Percentiles rank a stretch among this genome's conserved stretches.
These are phyloP conservation scores for Sapayoa aenigma DNA, from an alignment of 2,113 vertebrate genomes.

Conservation along the genomic window DNA sequence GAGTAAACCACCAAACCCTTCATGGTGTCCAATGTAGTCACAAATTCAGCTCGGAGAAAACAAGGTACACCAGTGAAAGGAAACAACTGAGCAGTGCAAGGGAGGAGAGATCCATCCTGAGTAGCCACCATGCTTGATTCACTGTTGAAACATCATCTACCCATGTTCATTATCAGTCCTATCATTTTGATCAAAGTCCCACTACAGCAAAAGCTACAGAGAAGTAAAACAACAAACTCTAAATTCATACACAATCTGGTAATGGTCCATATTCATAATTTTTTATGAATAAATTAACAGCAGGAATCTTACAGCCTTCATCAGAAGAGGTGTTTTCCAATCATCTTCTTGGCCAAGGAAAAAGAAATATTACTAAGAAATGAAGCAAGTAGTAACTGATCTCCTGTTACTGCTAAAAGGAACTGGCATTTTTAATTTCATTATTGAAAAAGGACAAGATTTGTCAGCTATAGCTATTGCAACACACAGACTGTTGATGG, in stretches of 20 bases:
- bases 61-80: not conserved
- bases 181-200: not conserved
- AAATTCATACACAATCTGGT: not conserved
- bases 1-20: not conserved
- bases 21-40: not conserved
- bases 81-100: not conserved
- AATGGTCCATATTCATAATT: not conserved
- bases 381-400: not conserved
- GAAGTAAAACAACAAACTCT: not conserved
- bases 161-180: not conserved
- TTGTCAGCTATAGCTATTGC: not conserved
- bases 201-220: not conserved
- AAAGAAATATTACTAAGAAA: not conserved
- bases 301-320: not conserved
- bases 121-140: accelerated
- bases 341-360: not conserved
- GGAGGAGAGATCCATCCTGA: not conserved
- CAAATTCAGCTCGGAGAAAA: not conserved
- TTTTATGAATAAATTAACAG: not conserved
- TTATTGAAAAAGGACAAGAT: not conserved
- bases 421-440: not conserved
- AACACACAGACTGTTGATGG: not conserved
- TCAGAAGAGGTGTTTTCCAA: not conserved
- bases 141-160: not conserved
- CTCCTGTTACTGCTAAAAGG: not conserved